A percentile compares a stretch with the other conserved stretches of the same genome.
phyloP scores from a whole-genome alignment of 2,797 vertebrate species.

The Austrolebias charrua region DNA sequence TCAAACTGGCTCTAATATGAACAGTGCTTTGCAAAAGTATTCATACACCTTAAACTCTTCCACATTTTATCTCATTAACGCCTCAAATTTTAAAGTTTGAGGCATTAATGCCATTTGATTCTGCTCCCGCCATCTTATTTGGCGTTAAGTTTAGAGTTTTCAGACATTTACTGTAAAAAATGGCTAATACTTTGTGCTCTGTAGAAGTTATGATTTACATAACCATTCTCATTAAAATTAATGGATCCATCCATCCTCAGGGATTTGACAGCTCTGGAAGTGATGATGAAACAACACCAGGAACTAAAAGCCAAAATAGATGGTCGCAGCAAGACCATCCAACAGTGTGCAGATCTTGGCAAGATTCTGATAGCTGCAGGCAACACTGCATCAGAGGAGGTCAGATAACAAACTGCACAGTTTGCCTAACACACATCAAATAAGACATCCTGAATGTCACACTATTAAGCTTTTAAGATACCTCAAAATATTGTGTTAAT shows the following conservation, averaged over 20 bases:
- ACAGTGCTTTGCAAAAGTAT: no score
- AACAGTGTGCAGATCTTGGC: constrained; percentile 87
- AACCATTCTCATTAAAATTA: constrained; percentile 15
- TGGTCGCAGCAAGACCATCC: constrained; percentile 88
- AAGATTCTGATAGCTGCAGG: constrained; percentile 87
- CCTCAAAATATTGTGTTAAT: constrained; percentile 20
- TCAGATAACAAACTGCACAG: constrained; percentile 40
- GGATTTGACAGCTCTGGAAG: constrained; percentile 86
- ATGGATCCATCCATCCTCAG: constrained; percentile 63
- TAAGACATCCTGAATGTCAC: background rate
- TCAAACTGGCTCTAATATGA: no score
- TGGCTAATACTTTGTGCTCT: constrained; percentile 14
- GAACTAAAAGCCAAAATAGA: constrained; percentile 93
- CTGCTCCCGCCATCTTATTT: no score
- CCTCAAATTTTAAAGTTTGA: no score
- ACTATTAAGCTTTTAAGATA: background rate
- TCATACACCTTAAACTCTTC: no score
- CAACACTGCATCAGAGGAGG: constrained; percentile 92
- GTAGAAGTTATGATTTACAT: background rate
- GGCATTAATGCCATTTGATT: no score
- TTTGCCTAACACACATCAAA: constrained; percentile 8
- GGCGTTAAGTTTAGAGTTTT: background rate
- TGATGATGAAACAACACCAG: constrained; percentile 92
- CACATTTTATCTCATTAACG: no score
- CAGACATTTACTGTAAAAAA: background rate